phyloP scores from a whole-genome alignment of 2,888 invertebrate genomes.

The Eudasyphora cyanicolor region DNA sequence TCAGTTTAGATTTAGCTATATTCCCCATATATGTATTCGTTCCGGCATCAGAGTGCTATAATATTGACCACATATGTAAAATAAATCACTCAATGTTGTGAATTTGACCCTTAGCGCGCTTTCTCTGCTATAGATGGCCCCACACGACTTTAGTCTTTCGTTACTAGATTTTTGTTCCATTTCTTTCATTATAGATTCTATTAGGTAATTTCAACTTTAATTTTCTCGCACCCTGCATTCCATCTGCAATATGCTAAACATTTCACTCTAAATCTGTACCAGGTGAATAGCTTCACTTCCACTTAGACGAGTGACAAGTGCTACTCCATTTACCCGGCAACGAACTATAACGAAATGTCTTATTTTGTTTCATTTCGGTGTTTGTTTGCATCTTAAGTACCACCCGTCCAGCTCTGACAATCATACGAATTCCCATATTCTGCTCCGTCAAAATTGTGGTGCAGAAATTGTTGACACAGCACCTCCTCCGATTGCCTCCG shows the following conservation, averaged over 20 bases:
- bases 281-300: background rate
- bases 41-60: too few species aligned
- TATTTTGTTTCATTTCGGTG: background rate
- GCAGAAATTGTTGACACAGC: background rate
- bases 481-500: too few species aligned
- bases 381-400: conserved; percentile 38
- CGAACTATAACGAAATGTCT: background rate
- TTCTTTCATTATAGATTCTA: too few species aligned
- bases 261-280: background rate
- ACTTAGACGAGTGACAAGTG: conserved; percentile 41
- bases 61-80: too few species aligned
- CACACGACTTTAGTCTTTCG: too few species aligned
- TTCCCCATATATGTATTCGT: too few species aligned
- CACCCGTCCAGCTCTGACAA: conserved; percentile 7
- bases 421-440: background rate
- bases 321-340: conserved; percentile 40
- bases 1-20: too few species aligned
- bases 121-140: too few species aligned
- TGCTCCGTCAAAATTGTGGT: conserved; percentile 1
- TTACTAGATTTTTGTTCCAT: too few species aligned
- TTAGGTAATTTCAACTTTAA: too few species aligned
- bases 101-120: too few species aligned
- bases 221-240: background rate
- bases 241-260: background rate
- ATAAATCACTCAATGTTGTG: too few species aligned